phyloP scores from a whole-genome alignment of 2,797 vertebrate species.

The Coendou prehensilis region DNA sequence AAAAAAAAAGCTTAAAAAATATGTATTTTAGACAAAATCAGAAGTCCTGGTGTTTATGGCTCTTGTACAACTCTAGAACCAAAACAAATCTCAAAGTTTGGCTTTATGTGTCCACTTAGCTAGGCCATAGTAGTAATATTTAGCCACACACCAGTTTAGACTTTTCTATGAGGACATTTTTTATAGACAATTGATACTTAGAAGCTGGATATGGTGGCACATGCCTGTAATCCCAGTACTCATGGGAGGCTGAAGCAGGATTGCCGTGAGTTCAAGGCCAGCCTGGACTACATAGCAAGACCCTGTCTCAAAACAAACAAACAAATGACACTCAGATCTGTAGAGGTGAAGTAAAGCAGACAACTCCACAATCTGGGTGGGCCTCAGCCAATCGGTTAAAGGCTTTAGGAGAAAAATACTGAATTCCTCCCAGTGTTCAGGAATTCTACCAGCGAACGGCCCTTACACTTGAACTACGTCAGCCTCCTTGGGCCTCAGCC shows the following conservation, averaged over 20 bases:
- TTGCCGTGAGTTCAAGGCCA: background rate
- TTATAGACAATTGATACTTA: background rate
- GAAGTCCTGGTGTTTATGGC: background rate
- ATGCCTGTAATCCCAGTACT: background rate
- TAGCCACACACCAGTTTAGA: background rate
- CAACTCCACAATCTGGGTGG: background rate
- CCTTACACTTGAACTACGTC: background rate
- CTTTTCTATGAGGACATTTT: background rate
- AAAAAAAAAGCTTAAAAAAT: too few species aligned
- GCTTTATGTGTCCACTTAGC: background rate
- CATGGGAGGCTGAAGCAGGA: background rate
- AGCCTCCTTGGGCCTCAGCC: background rate
- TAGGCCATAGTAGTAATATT: background rate
- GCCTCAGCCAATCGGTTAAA: background rate
- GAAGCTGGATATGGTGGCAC: background rate
- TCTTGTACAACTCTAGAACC: background rate
- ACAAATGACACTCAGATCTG: background rate
- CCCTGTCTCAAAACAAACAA: background rate
- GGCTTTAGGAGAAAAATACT: background rate
- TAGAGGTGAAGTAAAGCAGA: background rate
- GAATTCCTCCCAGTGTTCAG: background rate
- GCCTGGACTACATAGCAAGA: background rate
- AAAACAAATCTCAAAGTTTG: background rate
- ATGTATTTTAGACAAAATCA: background rate
- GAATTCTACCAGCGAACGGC: background rate